These are phyloP conservation scores for Chrysodeixis includens DNA, from an alignment of 2,888 invertebrate genomes.

Conservation along the genomic window DNA sequence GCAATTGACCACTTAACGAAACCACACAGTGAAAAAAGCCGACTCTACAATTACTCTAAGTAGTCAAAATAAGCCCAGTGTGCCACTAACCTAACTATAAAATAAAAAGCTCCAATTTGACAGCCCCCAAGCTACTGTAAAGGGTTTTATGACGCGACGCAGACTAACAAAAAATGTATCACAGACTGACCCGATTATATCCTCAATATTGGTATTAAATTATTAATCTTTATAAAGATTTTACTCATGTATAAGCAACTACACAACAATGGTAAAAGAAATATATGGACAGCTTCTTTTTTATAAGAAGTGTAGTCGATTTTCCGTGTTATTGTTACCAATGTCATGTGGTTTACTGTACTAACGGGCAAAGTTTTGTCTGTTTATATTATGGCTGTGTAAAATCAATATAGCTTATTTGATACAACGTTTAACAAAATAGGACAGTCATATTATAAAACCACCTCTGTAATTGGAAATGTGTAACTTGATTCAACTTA, in stretches of 20 bases:
- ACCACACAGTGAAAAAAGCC: not conserved
- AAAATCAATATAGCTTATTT: no score
- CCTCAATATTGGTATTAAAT: slow-evolving; percentile 28
- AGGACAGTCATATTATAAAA: no score
- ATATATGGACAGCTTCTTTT: not conserved
- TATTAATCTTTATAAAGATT: slow-evolving; percentile 3
- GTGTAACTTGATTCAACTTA: no score
- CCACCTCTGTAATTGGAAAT: no score
- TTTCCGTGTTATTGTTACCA: no score
- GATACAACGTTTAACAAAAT: no score
- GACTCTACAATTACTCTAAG: not conserved
- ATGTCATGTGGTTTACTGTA: no score
- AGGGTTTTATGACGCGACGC: slow-evolving; percentile 67
- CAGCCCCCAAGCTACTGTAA: slow-evolving; percentile 69
- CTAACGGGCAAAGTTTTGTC: no score
- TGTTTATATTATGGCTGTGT: no score
- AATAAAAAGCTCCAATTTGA: slow-evolving; percentile 57
- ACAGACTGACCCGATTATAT: slow-evolving; percentile 42
- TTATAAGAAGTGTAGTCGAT: not conserved
- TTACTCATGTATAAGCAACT: not conserved
- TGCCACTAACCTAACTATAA: slow-evolving; percentile 39
- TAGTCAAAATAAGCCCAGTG: slow-evolving; percentile 27
- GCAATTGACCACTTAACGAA: no score
- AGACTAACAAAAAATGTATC: slow-evolving; percentile 56
- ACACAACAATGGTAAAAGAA: not conserved